Conservation (phyloP, 1,140 invertebrate genomes). For the Plutomurus gul region DNA sequence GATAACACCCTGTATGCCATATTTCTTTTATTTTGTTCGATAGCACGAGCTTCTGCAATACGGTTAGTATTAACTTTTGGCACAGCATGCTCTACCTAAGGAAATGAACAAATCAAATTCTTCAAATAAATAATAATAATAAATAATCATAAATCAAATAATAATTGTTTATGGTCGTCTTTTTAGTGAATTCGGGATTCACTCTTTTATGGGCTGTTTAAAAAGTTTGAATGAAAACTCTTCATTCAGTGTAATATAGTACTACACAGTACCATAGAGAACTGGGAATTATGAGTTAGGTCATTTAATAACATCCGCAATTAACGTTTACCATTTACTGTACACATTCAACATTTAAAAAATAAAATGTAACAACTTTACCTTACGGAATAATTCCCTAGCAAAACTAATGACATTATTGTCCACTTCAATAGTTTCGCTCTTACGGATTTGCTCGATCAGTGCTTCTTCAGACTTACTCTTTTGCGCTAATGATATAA, state of each 20-base stretch:
- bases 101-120: not conserved
- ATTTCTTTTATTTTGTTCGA: slow-evolving; percentile 46
- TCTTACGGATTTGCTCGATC: slow-evolving; percentile 59
- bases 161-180: too few relatives aligned
- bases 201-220: too few relatives aligned
- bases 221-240: too few relatives aligned
- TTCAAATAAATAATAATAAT: not conserved
- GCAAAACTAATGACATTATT: slow-evolving; percentile 54
- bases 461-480: slow-evolving; percentile 58
- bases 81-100: slow-evolving; percentile 43
- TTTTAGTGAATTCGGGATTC: too few relatives aligned
- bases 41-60: slow-evolving; percentile 39
- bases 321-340: too few relatives aligned
- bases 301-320: not conserved
- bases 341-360: too few relatives aligned
- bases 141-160: not conserved
- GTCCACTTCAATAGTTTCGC: slow-evolving; percentile 61
- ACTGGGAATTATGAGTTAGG: too few relatives aligned
- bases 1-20: slow-evolving; percentile 41
- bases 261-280: too few relatives aligned
- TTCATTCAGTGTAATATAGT: too few relatives aligned
- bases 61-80: slow-evolving; percentile 31
- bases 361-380: not conserved
- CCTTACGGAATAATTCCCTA: slow-evolving; percentile 56
- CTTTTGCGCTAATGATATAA: slow-evolving; percentile 61